Evolutionary conservation across 2,888 invertebrate species (phyloP), one percentile per base, ranked within the genome.

Genomic region (Drosophila kanekoi): DNA sequence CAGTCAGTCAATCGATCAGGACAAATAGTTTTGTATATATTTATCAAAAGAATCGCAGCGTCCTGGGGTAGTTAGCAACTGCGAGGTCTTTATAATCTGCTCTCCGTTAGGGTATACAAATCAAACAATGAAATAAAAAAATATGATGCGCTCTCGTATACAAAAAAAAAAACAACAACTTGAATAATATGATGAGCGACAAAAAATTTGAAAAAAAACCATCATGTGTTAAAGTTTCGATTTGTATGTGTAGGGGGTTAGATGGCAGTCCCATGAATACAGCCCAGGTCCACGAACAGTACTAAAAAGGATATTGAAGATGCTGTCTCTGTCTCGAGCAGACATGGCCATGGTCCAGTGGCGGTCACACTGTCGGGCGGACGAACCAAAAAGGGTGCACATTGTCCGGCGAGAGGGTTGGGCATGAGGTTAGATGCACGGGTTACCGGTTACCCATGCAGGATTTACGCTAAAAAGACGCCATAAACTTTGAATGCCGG

Each of bases 391-490:
- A 71, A 72, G 72, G 79, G 68, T 68, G 61, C 48, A 37, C 23
- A 6, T 13, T 4, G 35, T 54, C 8, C 5, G 18, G 2, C 35
- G 14, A 32, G 18, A 2, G n/a, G 44, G 4, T 10, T 8, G 37
- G 16, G 9, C 18, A 51, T 14, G 40, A 13, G 33, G 53, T 45
- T 35, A 53, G 44, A 54, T 52, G 64, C 20, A 45, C 57, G 60
- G 68, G 63, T 52, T 59, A 45, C 59, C 37, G 61, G 61, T 56
- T 40, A 57, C 62, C 57, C 63, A 58, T 44, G 53, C 87, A 75
- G 83, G 87, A 89, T 89, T 87, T 89, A 80, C 89, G 87, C 79
- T 89, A 79, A 89, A 89, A 89, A 89, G 89, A 89, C 83, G 82
- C 76, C 86, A 77, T 86, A 86, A 88, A 89, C 73, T 78, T 89